Conservation (phyloP, 2,113 vertebrate genomes). For the Thamnaconus septentrionalis region DNA sequence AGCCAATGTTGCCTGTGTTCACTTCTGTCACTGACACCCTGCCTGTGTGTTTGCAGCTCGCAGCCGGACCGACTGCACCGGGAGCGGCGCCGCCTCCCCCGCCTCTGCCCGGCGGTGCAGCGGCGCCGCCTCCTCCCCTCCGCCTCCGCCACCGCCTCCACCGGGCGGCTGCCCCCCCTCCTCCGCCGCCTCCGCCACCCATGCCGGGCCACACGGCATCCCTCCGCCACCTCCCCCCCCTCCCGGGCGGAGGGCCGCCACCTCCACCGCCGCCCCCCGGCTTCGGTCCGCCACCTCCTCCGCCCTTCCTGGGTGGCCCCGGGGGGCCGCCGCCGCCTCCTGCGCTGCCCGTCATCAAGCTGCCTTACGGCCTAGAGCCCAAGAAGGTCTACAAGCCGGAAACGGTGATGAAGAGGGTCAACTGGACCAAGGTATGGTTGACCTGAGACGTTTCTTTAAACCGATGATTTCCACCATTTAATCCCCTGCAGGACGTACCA, state of each 20-base stretch:
- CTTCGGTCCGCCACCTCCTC: slow-evolving; percentile 74
- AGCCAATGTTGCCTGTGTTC: not conserved
- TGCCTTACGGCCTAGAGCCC: slow-evolving; percentile 90
- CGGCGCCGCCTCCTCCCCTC: slow-evolving; percentile 60
- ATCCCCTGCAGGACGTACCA: too few relatives aligned
- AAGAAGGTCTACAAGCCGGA: slow-evolving; percentile 93
- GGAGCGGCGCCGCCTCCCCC: slow-evolving; percentile 50
- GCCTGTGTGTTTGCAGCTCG: slow-evolving; percentile 59
- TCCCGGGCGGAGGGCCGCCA: slow-evolving; percentile 64
- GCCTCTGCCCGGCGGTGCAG: slow-evolving; percentile 48
- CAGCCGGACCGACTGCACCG: slow-evolving; percentile 45
- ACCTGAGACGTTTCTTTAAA: too few relatives aligned
- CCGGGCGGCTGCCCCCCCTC: slow-evolving; percentile 58
- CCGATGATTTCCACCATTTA: too few relatives aligned
- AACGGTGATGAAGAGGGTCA: slow-evolving; percentile 90
- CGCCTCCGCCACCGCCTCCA: slow-evolving; percentile 63
- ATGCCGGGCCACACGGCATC: slow-evolving; percentile 42
- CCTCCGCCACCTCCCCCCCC: slow-evolving; percentile 61
- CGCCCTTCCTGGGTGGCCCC: slow-evolving; percentile 64
- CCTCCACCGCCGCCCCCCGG: slow-evolving; percentile 74
- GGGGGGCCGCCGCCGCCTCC: slow-evolving; percentile 72
- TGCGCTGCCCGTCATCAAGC: slow-evolving; percentile 65
- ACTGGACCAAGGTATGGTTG: slow-evolving; percentile 93
- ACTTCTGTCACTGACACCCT: slow-evolving; percentile 8
- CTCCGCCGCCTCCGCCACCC: slow-evolving; percentile 68